Base-by-base conservation (phyloP, 2,888 invertebrate species). In the Eupithecia inturbata region DNA sequence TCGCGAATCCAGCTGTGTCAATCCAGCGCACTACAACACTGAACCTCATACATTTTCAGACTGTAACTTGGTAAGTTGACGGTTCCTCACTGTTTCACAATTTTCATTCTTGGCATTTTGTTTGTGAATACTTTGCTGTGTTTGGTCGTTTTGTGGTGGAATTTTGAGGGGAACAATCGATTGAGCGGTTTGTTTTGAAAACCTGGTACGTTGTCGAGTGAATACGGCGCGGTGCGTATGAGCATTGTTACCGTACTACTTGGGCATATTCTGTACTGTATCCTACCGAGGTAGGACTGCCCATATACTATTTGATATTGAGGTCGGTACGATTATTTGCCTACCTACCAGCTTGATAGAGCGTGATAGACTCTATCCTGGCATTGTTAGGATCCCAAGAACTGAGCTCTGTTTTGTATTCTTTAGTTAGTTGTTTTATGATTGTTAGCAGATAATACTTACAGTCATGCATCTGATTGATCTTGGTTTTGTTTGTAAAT, bases 91-190 rank as follows among this genome's bases (percentile, higher is more conserved):
- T 66, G 74, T 77, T 84, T 81, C 80, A 82, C 82, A 77, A 53
- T 84, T 86, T 84, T 82, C 84, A 83, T 83, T 84, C 83, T 82
- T 80, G 80, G 81, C 81, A 82, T 82, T 81, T 87, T 93, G 92
- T 93, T 93, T 92, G 88, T 87, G 90, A 90, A 91, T 90, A 88
- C 86, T 86, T 81, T 81, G 82, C 81, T 85, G 86, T 92, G 92
- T 92, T 93, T 92, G 86, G 84, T 90, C 90, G 91, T 92, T 92
- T 91, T 92, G 91, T 90, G 83, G 86, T 89, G 87, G 86, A 91
- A 91, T 92, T 92, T 91, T 88, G 85, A 87, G 90, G 90, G 84
- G 85, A 93, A 93, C 93, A 93, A 94, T 92, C 85, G 92, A 85
- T 82, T 83, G 83, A 79, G 82, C 85, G 87, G 85, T 87, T 88